phyloP scores from a whole-genome alignment of 2,113 vertebrate genomes.

The Hippocampus comes region DNA sequence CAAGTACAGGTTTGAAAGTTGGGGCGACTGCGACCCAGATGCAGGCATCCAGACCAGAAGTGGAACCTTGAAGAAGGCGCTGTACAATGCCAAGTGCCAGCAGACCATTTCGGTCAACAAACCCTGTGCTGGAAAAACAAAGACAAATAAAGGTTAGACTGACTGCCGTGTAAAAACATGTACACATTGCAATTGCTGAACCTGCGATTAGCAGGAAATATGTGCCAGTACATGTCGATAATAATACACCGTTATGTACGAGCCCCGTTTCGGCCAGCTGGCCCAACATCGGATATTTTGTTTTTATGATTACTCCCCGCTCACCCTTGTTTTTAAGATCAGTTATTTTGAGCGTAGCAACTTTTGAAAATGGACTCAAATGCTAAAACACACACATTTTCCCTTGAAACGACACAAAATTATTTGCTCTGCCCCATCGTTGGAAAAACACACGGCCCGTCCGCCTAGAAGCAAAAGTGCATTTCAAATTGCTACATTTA shows the following conservation, averaged over 20 bases:
- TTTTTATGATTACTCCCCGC: no score
- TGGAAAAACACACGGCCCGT: no score
- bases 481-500: no score
- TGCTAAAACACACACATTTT: no score
- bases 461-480: no score
- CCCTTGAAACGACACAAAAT: no score
- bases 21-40: constrained; percentile 81
- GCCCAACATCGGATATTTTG: no score
- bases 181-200: neutral
- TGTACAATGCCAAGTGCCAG: constrained; percentile 83
- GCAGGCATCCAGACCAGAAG: constrained; percentile 75
- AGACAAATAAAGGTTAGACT: constrained; percentile 83
- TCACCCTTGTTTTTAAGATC: no score
- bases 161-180: neutral
- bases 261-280: neutral
- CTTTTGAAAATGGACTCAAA: no score
- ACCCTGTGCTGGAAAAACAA: constrained; percentile 80
- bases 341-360: no score
- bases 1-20: constrained; percentile 88
- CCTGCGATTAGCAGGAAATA: neutral
- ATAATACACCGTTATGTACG: neutral
- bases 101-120: constrained; percentile 81
- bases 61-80: constrained; percentile 81
- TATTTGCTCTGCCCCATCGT: no score
- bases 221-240: neutral